Conservation (phyloP, 1,140 invertebrate species). For the Leptoteleia sp. region DNA sequence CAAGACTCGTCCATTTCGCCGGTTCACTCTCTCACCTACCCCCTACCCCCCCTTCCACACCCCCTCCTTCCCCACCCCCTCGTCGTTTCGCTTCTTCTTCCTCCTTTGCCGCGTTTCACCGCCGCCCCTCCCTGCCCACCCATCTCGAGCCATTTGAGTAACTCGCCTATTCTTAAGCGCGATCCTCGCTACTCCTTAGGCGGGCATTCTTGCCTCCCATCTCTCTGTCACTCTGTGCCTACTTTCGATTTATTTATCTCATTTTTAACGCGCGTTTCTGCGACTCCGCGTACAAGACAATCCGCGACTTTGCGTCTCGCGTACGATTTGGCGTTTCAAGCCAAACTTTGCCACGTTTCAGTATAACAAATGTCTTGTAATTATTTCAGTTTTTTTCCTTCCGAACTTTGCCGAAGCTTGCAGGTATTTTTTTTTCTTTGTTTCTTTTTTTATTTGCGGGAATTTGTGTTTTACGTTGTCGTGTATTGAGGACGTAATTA, state of each 20-base stretch:
- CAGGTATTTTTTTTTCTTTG: constrained; percentile 11
- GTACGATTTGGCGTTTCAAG: background rate
- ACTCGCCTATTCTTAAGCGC: constrained; percentile 68
- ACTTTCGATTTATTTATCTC: constrained; percentile 61
- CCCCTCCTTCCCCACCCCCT: too few species aligned
- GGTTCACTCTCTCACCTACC: too few species aligned
- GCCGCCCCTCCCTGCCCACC: constrained; percentile 14
- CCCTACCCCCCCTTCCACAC: too few species aligned
- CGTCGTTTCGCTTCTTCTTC: constrained; percentile 20
- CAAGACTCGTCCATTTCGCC: too few species aligned
- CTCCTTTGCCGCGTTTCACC: background rate
- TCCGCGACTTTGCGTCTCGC: background rate
- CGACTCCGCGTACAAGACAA: constrained; percentile 39
- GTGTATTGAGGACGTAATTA: background rate
- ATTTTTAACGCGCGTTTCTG: constrained; percentile 47
- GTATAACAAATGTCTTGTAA: too few species aligned
- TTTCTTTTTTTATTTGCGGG: background rate
- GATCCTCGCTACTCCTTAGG: constrained; percentile 59
- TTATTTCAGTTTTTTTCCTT: too few species aligned
- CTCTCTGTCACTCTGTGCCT: too few species aligned
- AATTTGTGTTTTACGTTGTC: background rate
- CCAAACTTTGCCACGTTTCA: too few species aligned
- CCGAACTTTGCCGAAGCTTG: background rate
- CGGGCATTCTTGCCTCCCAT: constrained; percentile 52
- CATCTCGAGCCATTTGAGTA: constrained; percentile 61